phyloP scores from a whole-genome alignment of 2,888 invertebrate species.

The Drymonia ruficornis region DNA sequence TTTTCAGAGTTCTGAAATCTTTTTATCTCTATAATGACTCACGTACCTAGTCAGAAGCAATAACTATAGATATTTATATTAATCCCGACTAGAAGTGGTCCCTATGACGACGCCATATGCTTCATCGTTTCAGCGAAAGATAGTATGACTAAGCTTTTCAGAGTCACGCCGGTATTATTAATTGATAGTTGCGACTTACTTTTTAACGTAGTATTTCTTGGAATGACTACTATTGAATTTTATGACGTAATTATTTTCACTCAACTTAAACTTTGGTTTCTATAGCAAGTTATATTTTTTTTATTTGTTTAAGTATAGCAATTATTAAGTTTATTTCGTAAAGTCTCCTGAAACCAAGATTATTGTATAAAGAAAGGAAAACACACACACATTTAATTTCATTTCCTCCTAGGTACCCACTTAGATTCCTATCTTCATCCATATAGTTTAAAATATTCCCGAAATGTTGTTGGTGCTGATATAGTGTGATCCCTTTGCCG shows the following conservation, averaged over 20 bases:
- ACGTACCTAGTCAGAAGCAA: constrained; percentile 29
- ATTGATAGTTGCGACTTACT: background rate
- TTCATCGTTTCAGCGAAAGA: constrained; percentile 73
- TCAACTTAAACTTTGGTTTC: background rate
- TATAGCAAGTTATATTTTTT: no score
- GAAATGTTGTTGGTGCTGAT: no score
- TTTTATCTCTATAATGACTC: constrained; percentile 31
- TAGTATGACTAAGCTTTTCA: constrained; percentile 61
- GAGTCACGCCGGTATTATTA: constrained; percentile 38
- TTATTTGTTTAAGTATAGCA: no score
- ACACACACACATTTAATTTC: no score
- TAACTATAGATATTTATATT: constrained; percentile 41
- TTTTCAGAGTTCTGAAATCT: constrained; percentile 22
- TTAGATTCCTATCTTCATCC: no score
- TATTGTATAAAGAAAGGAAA: no score
- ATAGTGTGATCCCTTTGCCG: no score
- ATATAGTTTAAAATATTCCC: no score
- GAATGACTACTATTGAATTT: constrained; percentile 18
- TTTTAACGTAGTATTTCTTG: constrained; percentile 3
- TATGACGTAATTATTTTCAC: background rate
- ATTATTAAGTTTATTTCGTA: no score
- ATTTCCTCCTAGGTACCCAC: no score
- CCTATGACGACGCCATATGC: constrained; percentile 51
- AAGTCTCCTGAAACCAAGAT: no score
- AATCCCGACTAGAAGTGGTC: constrained; percentile 37